Conservation (phyloP, 1,140 invertebrate species). For the Tribolium madens region DNA sequence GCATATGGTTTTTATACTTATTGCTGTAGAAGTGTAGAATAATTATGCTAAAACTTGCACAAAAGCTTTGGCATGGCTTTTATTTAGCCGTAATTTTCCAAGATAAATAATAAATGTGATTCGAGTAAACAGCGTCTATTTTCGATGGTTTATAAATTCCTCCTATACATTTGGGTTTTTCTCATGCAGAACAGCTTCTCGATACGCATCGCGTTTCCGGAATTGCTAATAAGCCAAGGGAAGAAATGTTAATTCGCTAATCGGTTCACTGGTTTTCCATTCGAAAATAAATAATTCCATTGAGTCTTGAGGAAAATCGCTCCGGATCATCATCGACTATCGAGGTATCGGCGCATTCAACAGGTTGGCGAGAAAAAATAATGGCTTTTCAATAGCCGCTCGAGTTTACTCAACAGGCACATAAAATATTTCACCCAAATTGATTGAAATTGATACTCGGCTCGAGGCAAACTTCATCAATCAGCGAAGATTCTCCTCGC, state of each 20-base stretch:
- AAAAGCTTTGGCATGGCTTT: too few relatives aligned
- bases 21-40: too few relatives aligned
- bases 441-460: not conserved
- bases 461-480: too few relatives aligned
- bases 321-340: too few relatives aligned
- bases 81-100: too few relatives aligned
- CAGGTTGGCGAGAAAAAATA: conserved; percentile 29
- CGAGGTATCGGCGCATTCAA: conserved; percentile 29
- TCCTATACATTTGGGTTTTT: not conserved
- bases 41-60: too few relatives aligned
- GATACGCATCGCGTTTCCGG: conserved; percentile 48
- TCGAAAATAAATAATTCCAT: conserved; percentile 47
- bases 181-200: not conserved
- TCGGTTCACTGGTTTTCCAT: conserved; percentile 49
- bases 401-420: conserved; percentile 22
- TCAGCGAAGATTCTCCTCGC: too few relatives aligned
- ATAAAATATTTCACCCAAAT: conserved; percentile 11
- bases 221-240: conserved; percentile 48
- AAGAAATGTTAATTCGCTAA: conserved; percentile 51
- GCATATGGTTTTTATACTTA: too few relatives aligned
- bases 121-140: too few relatives aligned
- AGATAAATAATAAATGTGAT: too few relatives aligned
- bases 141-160: too few relatives aligned
- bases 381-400: conserved; percentile 25
- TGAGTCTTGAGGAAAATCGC: too few relatives aligned